A percentile compares a stretch with the other conserved stretches of the same genome.
These are phyloP conservation scores for Lamprotornis superbus DNA, from an alignment of 2,113 vertebrate genomes.

Conservation along the genomic window DNA sequence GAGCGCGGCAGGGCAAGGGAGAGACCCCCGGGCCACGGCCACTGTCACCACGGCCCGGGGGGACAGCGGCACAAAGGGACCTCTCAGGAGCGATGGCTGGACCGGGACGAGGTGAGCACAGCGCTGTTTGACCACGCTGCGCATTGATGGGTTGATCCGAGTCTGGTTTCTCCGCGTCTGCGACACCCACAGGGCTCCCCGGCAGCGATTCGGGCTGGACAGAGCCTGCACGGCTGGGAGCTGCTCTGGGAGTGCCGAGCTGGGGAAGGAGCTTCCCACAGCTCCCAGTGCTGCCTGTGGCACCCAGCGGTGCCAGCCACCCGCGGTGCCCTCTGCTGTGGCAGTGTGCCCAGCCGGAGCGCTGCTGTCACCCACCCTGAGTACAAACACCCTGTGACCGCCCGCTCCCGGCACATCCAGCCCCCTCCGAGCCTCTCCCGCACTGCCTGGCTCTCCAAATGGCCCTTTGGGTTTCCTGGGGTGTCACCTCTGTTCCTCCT, in stretches of 20 bases:
- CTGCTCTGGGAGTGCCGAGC: rapidly evolving
- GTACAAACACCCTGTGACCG: not conserved
- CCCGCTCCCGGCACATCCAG: rapidly evolving
- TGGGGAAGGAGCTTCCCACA: not conserved
- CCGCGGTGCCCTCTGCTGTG: not conserved
- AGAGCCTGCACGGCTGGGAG: not conserved
- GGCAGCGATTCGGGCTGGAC: not conserved
- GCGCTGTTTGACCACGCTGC: not conserved
- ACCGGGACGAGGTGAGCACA: not conserved
- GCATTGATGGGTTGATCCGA: not conserved
- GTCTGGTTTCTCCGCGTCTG: not conserved
- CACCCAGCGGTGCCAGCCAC: not conserved
- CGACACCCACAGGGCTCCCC: not conserved
- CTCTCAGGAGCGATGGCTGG: not conserved
- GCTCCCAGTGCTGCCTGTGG: not conserved
- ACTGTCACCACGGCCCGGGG: rapidly evolving
- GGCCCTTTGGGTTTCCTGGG: not conserved
- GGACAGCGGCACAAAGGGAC: not conserved
- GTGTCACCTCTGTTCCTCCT: not conserved
- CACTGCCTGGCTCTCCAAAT: not conserved
- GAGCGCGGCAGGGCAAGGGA: not conserved
- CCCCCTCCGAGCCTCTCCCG: rapidly evolving
- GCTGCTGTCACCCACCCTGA: not conserved
- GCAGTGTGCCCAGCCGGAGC: not conserved
- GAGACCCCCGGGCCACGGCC: not conserved